These are phyloP conservation scores for Tetramorium parvispinum DNA, from an alignment of 1,140 invertebrate species.

Conservation along the genomic window DNA sequence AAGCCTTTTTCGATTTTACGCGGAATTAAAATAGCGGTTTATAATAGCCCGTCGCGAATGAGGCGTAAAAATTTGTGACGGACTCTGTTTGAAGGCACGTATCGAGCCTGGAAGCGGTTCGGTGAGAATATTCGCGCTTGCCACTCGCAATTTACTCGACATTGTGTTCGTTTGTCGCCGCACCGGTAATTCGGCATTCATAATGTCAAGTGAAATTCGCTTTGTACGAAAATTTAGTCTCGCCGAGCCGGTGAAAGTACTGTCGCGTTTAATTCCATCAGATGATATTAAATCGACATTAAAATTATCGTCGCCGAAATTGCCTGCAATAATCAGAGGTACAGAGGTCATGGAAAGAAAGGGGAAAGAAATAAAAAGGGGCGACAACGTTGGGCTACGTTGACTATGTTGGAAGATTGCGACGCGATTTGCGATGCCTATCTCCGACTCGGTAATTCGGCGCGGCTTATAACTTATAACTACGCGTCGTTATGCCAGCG, in stretches of 20 bases:
- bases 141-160: conserved; percentile 67
- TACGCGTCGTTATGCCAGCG: conserved; percentile 47
- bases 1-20: conserved; percentile 26
- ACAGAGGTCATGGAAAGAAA: background rate
- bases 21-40: conserved; percentile 17
- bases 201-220: conserved; percentile 63
- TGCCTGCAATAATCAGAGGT: conserved; percentile 10
- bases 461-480: conserved; percentile 43
- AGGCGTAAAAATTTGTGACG: conserved; percentile 21
- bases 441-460: conserved; percentile 33
- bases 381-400: background rate
- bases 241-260: conserved; percentile 26
- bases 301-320: conserved; percentile 42
- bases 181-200: conserved; percentile 67
- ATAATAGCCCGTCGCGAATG: conserved; percentile 12
- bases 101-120: conserved; percentile 2
- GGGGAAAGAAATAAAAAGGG: background rate
- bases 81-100: background rate
- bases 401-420: conserved; percentile 9
- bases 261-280: conserved; percentile 41
- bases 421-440: conserved; percentile 37
- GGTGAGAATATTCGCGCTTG: conserved; percentile 56
- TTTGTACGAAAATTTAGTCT: conserved; percentile 59
- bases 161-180: conserved; percentile 57
- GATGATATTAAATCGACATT: conserved; percentile 36